Percentiles rank a stretch among this genome's conserved stretches.
phyloP scores from a whole-genome alignment of 23 tunicate genomes.

The Botrylloides violaceus region DNA sequence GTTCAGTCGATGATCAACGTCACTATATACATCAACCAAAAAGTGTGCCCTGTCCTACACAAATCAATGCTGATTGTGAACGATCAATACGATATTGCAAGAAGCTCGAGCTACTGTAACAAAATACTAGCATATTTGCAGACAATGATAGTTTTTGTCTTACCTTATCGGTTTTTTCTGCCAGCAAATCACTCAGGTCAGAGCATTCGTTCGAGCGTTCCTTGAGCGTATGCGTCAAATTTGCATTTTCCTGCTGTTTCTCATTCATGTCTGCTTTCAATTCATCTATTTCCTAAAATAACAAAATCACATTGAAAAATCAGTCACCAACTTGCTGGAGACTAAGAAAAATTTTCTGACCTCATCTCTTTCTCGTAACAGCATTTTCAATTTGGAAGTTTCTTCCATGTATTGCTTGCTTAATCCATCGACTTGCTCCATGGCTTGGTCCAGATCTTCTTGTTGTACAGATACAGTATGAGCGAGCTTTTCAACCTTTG shows the following conservation, averaged over 20 bases:
- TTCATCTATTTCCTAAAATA: constrained; percentile 33
- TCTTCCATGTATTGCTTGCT: constrained; percentile 50
- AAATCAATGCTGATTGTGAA: too few species aligned
- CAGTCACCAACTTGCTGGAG: not conserved
- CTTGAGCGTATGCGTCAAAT: constrained; percentile 25
- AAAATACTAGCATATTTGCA: too few species aligned
- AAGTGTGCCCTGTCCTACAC: too few species aligned
- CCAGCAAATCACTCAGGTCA: constrained; percentile 19
- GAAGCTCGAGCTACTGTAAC: too few species aligned
- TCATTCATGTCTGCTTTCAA: constrained; percentile 27
- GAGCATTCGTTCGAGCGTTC: constrained; percentile 33
- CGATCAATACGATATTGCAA: too few species aligned
- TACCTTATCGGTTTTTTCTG: constrained; percentile 37
- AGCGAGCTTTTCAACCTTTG: constrained; percentile 19
- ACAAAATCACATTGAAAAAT: not conserved
- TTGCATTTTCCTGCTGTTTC: constrained; percentile 6
- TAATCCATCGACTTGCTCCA: constrained; percentile 36
- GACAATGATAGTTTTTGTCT: too few species aligned
- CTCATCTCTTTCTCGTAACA: constrained; percentile 47
- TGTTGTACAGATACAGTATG: constrained; percentile 26
- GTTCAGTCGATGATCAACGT: too few species aligned
- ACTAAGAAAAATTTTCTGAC: too few species aligned
- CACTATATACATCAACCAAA: too few species aligned
- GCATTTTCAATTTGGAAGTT: constrained; percentile 27
- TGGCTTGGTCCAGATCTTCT: constrained; percentile 50